These are phyloP conservation scores for Stenchaetothrips biformis DNA, from an alignment of 2,888 invertebrate species.

Conservation along the genomic window DNA sequence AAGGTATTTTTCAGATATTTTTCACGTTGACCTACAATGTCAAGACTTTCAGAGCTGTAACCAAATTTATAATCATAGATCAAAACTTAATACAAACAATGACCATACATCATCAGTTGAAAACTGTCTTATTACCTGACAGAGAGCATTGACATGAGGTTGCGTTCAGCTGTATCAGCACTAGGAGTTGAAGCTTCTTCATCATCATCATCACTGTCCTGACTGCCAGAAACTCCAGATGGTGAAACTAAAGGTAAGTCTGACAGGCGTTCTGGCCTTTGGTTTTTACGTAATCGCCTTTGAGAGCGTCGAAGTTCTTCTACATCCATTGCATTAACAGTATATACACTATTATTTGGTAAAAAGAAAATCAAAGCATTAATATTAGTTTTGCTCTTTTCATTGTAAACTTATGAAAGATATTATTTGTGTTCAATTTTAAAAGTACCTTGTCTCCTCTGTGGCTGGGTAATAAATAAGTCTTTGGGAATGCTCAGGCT, in stretches of 20 bases:
- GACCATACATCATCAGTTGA: neutral
- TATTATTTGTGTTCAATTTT: neutral
- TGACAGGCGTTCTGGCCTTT: conserved; percentile 45
- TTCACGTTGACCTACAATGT: conserved; percentile 46
- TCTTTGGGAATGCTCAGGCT: conserved; percentile 52
- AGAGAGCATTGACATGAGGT: conserved; percentile 63
- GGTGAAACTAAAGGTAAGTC: conserved; percentile 32
- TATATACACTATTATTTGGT: conserved; percentile 62
- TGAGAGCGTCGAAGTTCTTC: conserved; percentile 75
- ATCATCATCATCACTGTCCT: conserved; percentile 66
- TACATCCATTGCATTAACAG: conserved; percentile 82
- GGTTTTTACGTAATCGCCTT: conserved; percentile 60
- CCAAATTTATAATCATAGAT: conserved; percentile 32
- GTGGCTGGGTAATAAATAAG: conserved; percentile 71
- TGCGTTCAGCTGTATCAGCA: conserved; percentile 73
- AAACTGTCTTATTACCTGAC: conserved; percentile 54
- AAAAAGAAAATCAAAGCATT: conserved; percentile 28
- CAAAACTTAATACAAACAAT: neutral
- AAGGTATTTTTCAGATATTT: conserved; percentile 47
- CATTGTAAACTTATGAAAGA: conserved; percentile 27
- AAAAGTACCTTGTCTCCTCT: conserved; percentile 53
- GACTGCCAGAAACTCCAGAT: conserved; percentile 51
- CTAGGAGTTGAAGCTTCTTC: conserved; percentile 72
- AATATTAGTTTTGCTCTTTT: conserved; percentile 27
- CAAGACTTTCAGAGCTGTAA: conserved; percentile 46